phyloP scores from a whole-genome alignment of 2,888 invertebrate genomes.

The Venustoraphidia nigricollis region DNA sequence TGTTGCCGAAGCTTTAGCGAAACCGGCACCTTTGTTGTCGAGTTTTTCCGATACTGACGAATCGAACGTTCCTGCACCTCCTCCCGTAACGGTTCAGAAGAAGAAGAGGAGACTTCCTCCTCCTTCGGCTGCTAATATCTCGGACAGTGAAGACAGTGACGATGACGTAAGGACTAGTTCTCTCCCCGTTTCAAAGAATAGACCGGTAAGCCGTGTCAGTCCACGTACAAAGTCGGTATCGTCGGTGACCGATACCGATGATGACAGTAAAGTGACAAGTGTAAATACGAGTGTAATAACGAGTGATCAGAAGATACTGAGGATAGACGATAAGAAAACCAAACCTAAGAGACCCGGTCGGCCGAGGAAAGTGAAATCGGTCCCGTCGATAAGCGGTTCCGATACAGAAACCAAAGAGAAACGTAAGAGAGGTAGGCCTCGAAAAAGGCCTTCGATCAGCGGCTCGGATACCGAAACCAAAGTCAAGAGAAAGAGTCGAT shows the following conservation, averaged over 20 bases:
- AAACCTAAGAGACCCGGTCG: conserved; percentile 26
- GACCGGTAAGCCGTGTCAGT: conserved; percentile 22
- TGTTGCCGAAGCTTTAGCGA: conserved; percentile 31
- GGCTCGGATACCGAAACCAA: conserved; percentile 19
- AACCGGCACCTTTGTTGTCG: conserved; percentile 30
- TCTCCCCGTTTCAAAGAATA: conserved; percentile 13
- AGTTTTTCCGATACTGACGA: conserved; percentile 43
- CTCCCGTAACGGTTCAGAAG: conserved; percentile 15
- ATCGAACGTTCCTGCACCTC: conserved; percentile 25
- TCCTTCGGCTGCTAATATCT: conserved; percentile 6
- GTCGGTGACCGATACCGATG: conserved; percentile 22
- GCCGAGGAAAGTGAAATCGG: conserved; percentile 27
- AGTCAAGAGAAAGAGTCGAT: conserved; percentile 14
- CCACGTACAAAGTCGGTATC: conserved; percentile 24
- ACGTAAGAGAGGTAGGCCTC: conserved; percentile 17
- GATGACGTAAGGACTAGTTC: conserved; percentile 14
- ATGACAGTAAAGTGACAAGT: conserved; percentile 14
- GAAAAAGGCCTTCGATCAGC: conserved; percentile 16
- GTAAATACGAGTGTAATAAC: not conserved
- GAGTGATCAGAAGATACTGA: conserved; percentile 2
- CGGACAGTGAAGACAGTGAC: conserved; percentile 20
- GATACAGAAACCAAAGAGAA: conserved; percentile 11
- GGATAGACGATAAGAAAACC: not conserved
- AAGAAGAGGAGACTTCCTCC: conserved; percentile 26
- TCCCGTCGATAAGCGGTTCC: conserved; percentile 9